phyloP scores from a whole-genome alignment of 2,113 vertebrate species.

The Scolopax mira region DNA sequence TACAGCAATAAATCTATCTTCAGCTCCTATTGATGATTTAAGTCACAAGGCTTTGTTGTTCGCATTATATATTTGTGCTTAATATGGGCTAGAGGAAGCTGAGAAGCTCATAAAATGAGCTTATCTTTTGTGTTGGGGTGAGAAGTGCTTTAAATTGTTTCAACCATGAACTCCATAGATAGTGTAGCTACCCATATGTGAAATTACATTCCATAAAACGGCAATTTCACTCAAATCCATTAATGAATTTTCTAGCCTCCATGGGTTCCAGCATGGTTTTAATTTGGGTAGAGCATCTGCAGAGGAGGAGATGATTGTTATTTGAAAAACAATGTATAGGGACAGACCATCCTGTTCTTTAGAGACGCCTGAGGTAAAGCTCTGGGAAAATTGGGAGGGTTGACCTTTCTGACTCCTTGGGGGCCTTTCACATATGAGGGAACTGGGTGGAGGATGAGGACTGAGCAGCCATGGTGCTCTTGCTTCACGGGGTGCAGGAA shows the following conservation, averaged over 20 bases:
- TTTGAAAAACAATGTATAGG: not conserved
- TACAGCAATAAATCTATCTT: constrained; percentile 8
- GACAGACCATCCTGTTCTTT: not conserved
- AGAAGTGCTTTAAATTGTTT: constrained; percentile 59
- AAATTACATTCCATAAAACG: constrained; percentile 69
- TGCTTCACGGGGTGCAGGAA: not conserved
- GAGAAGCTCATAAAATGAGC: constrained; percentile 29
- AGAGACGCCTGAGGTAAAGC: not conserved
- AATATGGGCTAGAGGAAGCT: not conserved
- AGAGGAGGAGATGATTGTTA: constrained; percentile 1
- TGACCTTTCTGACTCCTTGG: not conserved
- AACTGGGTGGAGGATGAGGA: not conserved
- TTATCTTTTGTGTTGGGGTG: constrained; percentile 25
- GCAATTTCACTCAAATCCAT: constrained; percentile 64
- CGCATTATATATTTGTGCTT: not conserved
- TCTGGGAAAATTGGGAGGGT: not conserved
- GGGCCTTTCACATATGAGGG: not conserved
- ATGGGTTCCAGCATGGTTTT: constrained; percentile 35
- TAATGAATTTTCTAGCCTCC: constrained; percentile 60
- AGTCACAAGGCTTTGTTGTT: not conserved
- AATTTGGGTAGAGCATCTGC: constrained; percentile 60
- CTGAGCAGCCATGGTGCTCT: not conserved
- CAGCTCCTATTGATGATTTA: not conserved
- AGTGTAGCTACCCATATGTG: constrained; percentile 63
- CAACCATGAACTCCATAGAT: constrained; percentile 38